Evolutionary conservation across 2,888 invertebrate species (phyloP), one percentile per base, ranked within the genome.

Genomic region (Drosophila nigritarsus): DNA sequence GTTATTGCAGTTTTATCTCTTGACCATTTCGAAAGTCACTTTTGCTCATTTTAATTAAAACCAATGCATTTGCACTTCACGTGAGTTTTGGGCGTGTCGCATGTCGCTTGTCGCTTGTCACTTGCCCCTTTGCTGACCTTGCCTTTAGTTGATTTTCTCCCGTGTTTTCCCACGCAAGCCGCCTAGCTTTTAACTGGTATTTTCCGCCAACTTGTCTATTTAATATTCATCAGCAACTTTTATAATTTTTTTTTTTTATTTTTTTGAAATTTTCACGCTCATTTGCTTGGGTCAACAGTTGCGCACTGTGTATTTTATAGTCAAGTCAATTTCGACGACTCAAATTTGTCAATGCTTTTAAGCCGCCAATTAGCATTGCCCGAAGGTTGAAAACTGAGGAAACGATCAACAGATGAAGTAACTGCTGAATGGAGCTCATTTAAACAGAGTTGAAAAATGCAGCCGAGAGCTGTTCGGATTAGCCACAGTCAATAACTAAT

Each of bases 1-100:
- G 84, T 87, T 84, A 84, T 84, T 87, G 87, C 84, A 82, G 71
- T 87, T 87, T 87, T 87, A 87, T 84, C 85, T 84, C 55, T 69
- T 62, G 82, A 74, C 85, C 85, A 87, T 87, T 84, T 75, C 71
- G 60, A 75, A 80, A 84, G 78, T 82, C 87, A 87, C 83, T 84
- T 87, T 74, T 74, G 54, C 72, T 70, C 60, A 73, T 67, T 87
- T 87, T 87, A 84, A 87, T 87, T 87, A 83, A 87, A 87, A 75
- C 38, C 74, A 80, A 76, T 84, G 87, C 84, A 84, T 70, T 85
- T 60, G 54, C 58, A 42, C 64, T 69, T 56, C 70, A 78, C 78
- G 78, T 78, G 45, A 71, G 62, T 78, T 67, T 56, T 48, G 72
- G 81, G 86, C 67, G 83, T 76, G 83, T 66, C 66, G 38, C 40